phyloP scores from a whole-genome alignment of 2,113 vertebrate species.

The Emydocephalus ijimae region DNA sequence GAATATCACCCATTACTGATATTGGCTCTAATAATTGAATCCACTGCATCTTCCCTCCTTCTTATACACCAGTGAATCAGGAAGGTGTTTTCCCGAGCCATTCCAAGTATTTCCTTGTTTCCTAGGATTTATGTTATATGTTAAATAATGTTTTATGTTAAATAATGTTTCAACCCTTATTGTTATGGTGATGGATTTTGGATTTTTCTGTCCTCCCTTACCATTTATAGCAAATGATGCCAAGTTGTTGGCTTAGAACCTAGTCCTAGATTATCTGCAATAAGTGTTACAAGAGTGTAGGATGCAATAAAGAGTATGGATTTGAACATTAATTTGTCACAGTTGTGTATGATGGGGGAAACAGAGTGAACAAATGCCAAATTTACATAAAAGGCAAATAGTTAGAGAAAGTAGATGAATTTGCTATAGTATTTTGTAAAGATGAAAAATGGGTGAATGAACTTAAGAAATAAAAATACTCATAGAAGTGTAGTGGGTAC shows the following conservation, averaged over 20 bases:
- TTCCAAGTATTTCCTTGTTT: background rate
- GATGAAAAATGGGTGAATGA: background rate
- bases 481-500: background rate
- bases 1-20: background rate
- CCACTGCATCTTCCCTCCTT: background rate
- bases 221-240: background rate
- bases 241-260: background rate
- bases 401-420: background rate
- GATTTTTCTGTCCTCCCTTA: background rate
- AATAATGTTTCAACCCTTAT: background rate
- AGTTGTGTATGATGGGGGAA: background rate
- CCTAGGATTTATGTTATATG: background rate
- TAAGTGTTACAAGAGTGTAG: background rate
- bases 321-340: background rate
- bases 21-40: background rate
- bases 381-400: background rate
- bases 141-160: background rate
- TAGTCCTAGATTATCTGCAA: background rate
- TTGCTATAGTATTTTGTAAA: background rate
- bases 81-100: background rate
- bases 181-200: background rate
- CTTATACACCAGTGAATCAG: background rate
- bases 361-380: background rate
- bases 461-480: background rate
- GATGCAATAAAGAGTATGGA: background rate